Evolutionary conservation across 1,140 invertebrate genomes (phyloP).

Genomic region (Drosophila yakuba): DNA sequence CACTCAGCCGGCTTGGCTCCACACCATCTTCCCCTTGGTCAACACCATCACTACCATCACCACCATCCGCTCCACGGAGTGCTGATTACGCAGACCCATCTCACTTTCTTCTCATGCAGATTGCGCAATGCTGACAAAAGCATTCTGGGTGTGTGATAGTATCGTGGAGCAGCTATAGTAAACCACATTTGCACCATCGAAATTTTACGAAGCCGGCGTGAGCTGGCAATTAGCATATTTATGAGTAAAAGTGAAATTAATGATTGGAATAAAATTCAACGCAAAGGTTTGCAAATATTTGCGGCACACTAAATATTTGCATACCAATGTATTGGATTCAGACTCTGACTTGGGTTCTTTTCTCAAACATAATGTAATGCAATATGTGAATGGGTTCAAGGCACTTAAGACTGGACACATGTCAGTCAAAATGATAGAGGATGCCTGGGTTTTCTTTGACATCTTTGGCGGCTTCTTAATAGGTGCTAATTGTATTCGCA

Average conservation of each 20-base stretch:
- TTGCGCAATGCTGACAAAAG: slow-evolving; percentile 55
- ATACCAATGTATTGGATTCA: slow-evolving; percentile 30
- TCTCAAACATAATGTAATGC: neutral
- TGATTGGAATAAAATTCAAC: slow-evolving; percentile 58
- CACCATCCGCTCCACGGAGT: neutral
- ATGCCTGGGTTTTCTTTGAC: slow-evolving; percentile 54
- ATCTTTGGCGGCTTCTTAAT: slow-evolving; percentile 45
- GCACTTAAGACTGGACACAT: slow-evolving; percentile 39
- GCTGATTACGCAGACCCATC: slow-evolving; percentile 51
- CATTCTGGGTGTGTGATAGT: slow-evolving; percentile 59
- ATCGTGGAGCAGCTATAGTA: neutral
- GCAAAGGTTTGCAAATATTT: slow-evolving; percentile 72
- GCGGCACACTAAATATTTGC: slow-evolving; percentile 35
- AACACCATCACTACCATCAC: neutral
- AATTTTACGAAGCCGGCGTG: slow-evolving; percentile 34
- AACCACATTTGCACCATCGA: slow-evolving; percentile 4
- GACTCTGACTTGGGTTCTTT: neutral
- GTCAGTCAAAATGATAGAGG: slow-evolving; percentile 46
- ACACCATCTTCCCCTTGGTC: slow-evolving; percentile 8
- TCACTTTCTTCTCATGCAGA: slow-evolving; percentile 69
- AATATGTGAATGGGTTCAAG: slow-evolving; percentile 22
- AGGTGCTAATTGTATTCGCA: slow-evolving; percentile 54
- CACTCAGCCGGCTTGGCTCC: slow-evolving; percentile 6
- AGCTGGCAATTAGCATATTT: slow-evolving; percentile 76
- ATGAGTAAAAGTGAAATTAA: slow-evolving; percentile 83